A percentile compares a stretch with the other conserved stretches of the same genome.
Conservation (phyloP, 2,113 vertebrate genomes). For the Neofelis nebulosa region DNA sequence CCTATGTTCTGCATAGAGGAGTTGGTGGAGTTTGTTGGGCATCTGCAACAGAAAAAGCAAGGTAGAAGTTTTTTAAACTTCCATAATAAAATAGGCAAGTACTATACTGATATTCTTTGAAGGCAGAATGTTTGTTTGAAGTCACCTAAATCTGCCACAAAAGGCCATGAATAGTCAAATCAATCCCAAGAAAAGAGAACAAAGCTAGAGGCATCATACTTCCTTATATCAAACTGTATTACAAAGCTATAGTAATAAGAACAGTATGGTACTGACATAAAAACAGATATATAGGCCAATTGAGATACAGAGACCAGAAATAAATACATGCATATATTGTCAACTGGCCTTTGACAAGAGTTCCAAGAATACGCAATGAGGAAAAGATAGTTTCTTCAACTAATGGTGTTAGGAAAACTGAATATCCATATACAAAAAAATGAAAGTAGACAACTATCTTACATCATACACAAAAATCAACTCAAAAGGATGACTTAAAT, state of each 20-base stretch:
- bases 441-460: neutral
- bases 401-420: neutral
- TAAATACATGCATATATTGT: neutral
- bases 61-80: neutral
- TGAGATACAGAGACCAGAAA: neutral
- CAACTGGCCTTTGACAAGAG: neutral
- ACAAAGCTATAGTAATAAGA: neutral
- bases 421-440: neutral
- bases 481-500: neutral
- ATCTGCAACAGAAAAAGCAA: neutral
- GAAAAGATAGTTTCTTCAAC: neutral
- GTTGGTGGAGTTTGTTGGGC: neutral
- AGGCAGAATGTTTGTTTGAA: neutral
- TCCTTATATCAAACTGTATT: neutral
- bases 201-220: neutral
- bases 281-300: neutral
- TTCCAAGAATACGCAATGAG: neutral
- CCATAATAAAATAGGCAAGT: neutral
- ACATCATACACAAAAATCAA: neutral
- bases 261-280: neutral
- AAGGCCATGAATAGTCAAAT: neutral
- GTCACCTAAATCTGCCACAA: neutral
- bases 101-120: neutral
- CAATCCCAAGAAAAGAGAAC: neutral
- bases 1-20: neutral